Evolutionary conservation across 2,113 vertebrate species (phyloP).

Genomic region (Hippocampus zosterae): DNA sequence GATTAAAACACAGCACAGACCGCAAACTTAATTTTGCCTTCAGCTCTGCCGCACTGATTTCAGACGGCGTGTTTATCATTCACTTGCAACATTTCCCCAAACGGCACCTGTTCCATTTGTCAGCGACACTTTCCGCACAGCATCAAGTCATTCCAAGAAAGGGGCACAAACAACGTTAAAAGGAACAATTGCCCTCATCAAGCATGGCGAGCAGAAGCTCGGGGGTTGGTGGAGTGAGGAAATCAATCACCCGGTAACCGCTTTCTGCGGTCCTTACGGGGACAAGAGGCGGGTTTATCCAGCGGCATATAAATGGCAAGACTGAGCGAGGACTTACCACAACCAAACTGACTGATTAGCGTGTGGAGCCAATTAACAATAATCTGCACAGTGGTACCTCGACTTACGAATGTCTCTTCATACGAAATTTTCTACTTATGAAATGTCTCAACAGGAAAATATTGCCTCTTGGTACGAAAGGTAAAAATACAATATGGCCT

Average conservation of each 20-base stretch:
- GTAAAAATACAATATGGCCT: too few relatives aligned
- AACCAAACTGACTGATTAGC: slow-evolving; percentile 31
- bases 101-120: slow-evolving; percentile 3
- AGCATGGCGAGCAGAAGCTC: slow-evolving; percentile 5
- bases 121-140: slow-evolving; percentile 10
- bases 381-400: too few relatives aligned
- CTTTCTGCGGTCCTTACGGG: slow-evolving; percentile 14
- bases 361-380: too few relatives aligned
- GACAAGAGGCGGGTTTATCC: slow-evolving; percentile 4
- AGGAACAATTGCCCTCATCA: slow-evolving; percentile 3
- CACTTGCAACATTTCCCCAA: slow-evolving; percentile 14
- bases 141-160: not conserved
- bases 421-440: too few relatives aligned
- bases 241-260: slow-evolving; percentile 19
- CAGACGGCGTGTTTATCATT: slow-evolving; percentile 27
- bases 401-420: too few relatives aligned
- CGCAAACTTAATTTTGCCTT: not conserved
- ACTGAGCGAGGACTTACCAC: slow-evolving; percentile 23
- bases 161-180: not conserved
- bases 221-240: slow-evolving; percentile 1
- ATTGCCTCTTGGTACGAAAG: too few relatives aligned
- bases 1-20: not conserved
- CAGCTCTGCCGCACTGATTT: slow-evolving; percentile 12
- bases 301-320: slow-evolving; percentile 18
- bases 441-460: too few relatives aligned